These are phyloP conservation scores for Bombus superbus DNA, from an alignment of 1,140 invertebrate genomes.

Conservation along the genomic window DNA sequence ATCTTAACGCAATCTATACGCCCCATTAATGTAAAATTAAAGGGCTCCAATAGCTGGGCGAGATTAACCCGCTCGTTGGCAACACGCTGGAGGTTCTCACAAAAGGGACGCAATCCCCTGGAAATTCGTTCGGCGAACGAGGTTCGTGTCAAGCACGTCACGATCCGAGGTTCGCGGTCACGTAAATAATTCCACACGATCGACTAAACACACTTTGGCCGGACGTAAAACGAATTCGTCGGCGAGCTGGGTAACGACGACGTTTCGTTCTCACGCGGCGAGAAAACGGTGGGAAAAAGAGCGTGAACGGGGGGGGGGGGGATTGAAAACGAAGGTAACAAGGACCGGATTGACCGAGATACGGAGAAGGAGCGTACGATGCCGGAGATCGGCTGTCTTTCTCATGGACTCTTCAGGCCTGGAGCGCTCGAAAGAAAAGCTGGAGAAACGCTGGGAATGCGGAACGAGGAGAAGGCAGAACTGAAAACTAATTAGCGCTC, in stretches of 20 bases:
- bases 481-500: constrained; percentile 55
- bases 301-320: no score
- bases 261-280: not conserved
- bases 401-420: not conserved
- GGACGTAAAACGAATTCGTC: not conserved
- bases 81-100: not conserved
- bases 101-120: not conserved
- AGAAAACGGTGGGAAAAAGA: not conserved
- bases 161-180: constrained; percentile 5
- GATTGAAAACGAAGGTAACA: not conserved
- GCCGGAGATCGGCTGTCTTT: not conserved
- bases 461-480: not conserved
- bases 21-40: not conserved
- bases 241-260: not conserved
- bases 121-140: not conserved
- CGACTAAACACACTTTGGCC: not conserved
- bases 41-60: not conserved
- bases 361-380: not conserved
- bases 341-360: constrained; percentile 9
- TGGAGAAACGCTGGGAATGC: not conserved
- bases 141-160: not conserved
- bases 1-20: not conserved
- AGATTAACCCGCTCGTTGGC: not conserved
- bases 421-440: not conserved
- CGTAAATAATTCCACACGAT: constrained; percentile 11